These are phyloP conservation scores for Brienomyrus longianalis DNA, from an alignment of 2,113 vertebrate species.

Conservation along the genomic window DNA sequence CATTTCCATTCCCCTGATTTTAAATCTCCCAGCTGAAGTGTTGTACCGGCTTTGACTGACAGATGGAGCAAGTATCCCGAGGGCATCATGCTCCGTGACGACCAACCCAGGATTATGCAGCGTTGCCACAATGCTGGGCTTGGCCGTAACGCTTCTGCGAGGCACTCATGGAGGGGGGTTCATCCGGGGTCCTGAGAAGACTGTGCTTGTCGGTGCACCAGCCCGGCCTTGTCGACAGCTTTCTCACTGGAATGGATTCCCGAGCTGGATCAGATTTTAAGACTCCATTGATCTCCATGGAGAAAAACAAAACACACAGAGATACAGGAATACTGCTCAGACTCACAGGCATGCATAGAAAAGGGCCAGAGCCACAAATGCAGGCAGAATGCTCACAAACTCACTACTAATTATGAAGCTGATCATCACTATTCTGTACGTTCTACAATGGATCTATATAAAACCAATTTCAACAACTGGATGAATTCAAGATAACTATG, in stretches of 20 bases:
- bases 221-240: neutral
- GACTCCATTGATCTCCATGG: neutral
- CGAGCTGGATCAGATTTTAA: neutral
- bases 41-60: neutral
- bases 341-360: neutral
- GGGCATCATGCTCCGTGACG: constrained; percentile 1
- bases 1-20: neutral
- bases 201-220: neutral
- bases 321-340: neutral
- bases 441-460: neutral
- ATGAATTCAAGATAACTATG: neutral
- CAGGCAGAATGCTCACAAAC: neutral
- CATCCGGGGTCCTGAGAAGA: neutral
- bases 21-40: neutral
- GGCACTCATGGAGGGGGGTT: neutral
- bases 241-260: neutral
- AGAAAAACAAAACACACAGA: neutral
- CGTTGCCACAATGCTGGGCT: neutral
- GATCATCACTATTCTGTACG: neutral
- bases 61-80: neutral
- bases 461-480: neutral
- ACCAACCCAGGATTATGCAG: constrained; percentile 8
- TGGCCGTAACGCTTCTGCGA: neutral
- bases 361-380: neutral
- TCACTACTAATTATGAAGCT: neutral